A percentile compares a stretch with the other conserved stretches of the same genome.
These are phyloP conservation scores for Falcaria lacertinaria DNA, from an alignment of 2,888 invertebrate species.

Conservation along the genomic window DNA sequence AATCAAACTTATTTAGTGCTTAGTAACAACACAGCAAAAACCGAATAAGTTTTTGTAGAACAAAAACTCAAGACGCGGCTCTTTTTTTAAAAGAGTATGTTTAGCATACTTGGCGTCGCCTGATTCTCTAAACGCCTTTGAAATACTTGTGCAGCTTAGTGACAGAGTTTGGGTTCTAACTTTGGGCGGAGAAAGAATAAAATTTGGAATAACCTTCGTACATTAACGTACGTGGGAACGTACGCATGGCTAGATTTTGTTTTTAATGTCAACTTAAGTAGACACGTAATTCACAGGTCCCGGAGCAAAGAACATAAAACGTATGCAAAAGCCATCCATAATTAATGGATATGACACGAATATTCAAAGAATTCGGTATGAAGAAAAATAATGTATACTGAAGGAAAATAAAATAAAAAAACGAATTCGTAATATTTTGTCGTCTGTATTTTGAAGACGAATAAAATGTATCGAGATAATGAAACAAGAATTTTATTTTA, in stretches of 20 bases:
- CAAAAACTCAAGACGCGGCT: too few species aligned
- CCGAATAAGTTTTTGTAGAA: too few species aligned
- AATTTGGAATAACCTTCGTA: constrained; percentile 3
- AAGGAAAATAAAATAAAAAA: not conserved
- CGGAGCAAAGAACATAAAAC: not conserved
- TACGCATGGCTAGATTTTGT: not conserved
- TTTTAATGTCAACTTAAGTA: not conserved
- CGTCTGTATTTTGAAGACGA: not conserved
- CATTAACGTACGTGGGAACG: not conserved
- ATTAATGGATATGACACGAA: not conserved
- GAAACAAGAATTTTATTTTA: not conserved
- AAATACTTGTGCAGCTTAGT: constrained; percentile 13
- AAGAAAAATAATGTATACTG: too few species aligned
- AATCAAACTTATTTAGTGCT: too few species aligned
- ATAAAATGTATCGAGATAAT: not conserved
- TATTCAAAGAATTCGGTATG: not conserved
- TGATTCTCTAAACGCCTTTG: constrained; percentile 8
- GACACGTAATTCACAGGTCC: not conserved
- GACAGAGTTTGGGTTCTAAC: constrained; percentile 9
- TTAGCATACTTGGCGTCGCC: not conserved
- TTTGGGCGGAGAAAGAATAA: constrained; percentile 10
- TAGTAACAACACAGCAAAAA: too few species aligned
- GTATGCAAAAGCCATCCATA: not conserved
- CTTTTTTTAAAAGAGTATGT: too few species aligned
- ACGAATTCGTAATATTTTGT: not conserved